Evolutionary conservation across 2,797 vertebrate species (phyloP), one percentile per base, ranked within the genome.

Genomic region (Enteromius thamalakanensis): DNA sequence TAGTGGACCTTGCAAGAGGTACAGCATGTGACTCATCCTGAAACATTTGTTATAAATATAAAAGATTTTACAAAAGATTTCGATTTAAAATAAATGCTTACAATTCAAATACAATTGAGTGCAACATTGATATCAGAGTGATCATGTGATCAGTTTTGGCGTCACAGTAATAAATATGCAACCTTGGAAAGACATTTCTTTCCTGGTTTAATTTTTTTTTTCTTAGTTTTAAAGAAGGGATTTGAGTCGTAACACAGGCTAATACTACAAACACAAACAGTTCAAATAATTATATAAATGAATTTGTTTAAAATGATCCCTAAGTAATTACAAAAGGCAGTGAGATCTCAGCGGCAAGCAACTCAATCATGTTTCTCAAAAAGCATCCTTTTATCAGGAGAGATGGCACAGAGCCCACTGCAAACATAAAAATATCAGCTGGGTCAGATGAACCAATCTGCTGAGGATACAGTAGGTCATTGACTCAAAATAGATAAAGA

Each of bases 401-500:
- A 42, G 5, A n/a, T 45, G 47, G 23, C 19, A 70, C 53, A 60
- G 53, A 70, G 26, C 19, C 79, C 53, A 55, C 77, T 55, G 2
- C 64, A 80, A 71, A 60, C 53, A 29, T 62, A n/a, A n/a, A n/a
- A 2, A 21, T 32, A n/a, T 34, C 26, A 45, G 37, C 23, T 70
- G 26, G 42, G 51, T 29, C n/a, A 49, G 53, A 62, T 62, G 17
- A 71, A 11, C 53, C 6, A 17, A 12, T 29, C 49, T 15, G 14
- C 53, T 71, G 53, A 65, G 58, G n/a, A 75, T 29, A 75, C 45
- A 67, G 32, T n/a, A 67, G 71, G 32, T 51, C 60, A 42, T 55
- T 42, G 47, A 62, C 26, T 80, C 37, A 64, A 81, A 74, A 65
- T 74, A 64, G 19, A 81, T 37, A 47, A 29, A 62, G 58, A 62